Evolutionary conservation across 2,113 vertebrate genomes (phyloP).

Genomic region (Carlito syrichta): DNA sequence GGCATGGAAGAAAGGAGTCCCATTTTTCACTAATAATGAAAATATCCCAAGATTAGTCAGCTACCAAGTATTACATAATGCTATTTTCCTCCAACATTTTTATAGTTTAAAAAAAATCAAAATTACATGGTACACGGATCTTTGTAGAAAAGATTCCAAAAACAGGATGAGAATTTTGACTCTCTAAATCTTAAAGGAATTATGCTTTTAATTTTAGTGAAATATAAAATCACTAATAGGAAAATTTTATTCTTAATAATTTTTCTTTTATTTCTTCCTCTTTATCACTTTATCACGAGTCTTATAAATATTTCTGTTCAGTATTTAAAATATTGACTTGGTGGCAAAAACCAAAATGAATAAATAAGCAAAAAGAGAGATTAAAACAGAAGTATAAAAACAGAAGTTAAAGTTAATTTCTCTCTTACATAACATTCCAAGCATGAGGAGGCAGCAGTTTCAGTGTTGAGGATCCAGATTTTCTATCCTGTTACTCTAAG

Average conservation of each 20-base stretch:
- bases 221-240: not conserved
- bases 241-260: slow-evolving; percentile 4
- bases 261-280: not conserved
- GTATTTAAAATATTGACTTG: not conserved
- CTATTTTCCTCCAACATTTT: slow-evolving; percentile 18
- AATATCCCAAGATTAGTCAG: slow-evolving; percentile 27
- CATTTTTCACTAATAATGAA: slow-evolving; percentile 46
- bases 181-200: slow-evolving; percentile 1
- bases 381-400: not conserved
- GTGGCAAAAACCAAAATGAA: not conserved
- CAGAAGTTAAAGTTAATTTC: not conserved
- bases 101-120: not conserved
- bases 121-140: not conserved
- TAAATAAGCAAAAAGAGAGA: not conserved
- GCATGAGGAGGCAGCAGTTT: not conserved
- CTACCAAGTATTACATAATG: not conserved
- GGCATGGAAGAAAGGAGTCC: not conserved
- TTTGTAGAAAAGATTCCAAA: not conserved
- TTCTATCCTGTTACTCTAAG: not conserved
- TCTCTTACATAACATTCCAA: not conserved
- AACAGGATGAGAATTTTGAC: not conserved
- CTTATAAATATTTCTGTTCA: not conserved
- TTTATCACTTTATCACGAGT: not conserved
- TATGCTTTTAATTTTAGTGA: not conserved
- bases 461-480: not conserved